Conservation (phyloP, 2,888 invertebrate genomes). For the Nomada flava region DNA sequence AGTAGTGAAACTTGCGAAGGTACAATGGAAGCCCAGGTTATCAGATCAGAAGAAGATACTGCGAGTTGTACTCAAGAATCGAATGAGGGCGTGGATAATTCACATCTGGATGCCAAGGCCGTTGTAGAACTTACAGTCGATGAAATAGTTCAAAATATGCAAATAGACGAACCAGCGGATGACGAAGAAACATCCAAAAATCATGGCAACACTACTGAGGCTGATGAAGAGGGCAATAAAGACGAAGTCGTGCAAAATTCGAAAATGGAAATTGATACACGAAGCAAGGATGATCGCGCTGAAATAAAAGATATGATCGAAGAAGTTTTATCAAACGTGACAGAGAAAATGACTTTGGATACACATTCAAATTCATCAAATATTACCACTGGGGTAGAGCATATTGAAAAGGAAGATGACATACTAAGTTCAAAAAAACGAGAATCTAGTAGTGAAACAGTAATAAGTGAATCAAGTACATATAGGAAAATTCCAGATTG, state of each 20-base stretch:
- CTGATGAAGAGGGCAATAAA: not conserved
- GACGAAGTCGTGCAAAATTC: not conserved
- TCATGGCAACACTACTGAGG: conserved; percentile 7
- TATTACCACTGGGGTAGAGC: not conserved
- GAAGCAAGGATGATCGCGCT: not conserved
- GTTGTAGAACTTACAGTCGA: conserved; percentile 67
- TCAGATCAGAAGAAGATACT: not conserved
- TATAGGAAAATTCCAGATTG: not conserved
- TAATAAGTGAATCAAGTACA: not conserved
- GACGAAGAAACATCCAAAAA: not conserved
- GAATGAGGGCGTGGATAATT: not conserved
- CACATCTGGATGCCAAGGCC: not conserved
- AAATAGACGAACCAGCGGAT: conserved; percentile 24
- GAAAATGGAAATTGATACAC: not conserved
- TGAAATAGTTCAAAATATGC: conserved; percentile 69
- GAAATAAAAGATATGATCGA: not conserved
- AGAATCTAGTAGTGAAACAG: not conserved
- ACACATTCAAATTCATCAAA: not conserved
- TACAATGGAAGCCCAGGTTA: not conserved
- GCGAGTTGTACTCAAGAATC: not conserved
- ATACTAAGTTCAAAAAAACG: not conserved
- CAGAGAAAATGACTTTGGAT: not conserved
- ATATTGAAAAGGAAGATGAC: not conserved
- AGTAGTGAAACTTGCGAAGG: not conserved
- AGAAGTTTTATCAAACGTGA: not conserved